A percentile compares a stretch with the other conserved stretches of the same genome.
Conservation (phyloP, 2,888 invertebrate species). For the Pandemis cinnamomeana region DNA sequence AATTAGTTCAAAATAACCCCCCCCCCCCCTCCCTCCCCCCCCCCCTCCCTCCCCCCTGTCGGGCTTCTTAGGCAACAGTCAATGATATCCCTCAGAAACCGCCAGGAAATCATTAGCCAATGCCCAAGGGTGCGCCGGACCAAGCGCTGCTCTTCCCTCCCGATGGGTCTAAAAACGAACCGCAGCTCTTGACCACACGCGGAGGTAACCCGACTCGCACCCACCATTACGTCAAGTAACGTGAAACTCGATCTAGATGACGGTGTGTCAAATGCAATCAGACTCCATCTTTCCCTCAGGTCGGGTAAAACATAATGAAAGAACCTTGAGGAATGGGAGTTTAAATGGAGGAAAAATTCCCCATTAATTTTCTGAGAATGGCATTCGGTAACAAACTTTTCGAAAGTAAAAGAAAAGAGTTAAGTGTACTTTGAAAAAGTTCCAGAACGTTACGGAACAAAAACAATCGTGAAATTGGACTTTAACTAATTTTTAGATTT, state of each 20-base stretch:
- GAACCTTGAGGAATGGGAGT: constrained; percentile 60
- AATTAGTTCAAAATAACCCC: no score
- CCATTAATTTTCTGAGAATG: constrained; percentile 77
- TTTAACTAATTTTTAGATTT: constrained; percentile 56
- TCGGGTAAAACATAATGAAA: constrained; percentile 46
- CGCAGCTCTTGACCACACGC: no score
- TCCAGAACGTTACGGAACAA: constrained; percentile 62
- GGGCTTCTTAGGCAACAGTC: no score
- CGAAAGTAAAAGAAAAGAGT: constrained; percentile 66
- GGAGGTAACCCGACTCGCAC: no score
- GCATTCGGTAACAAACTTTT: constrained; percentile 64
- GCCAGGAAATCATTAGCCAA: no score
- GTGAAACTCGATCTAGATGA: background rate
- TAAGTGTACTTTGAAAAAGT: constrained; percentile 57
- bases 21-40: no score
- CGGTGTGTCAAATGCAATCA: constrained; percentile 21
- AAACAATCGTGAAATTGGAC: constrained; percentile 68
- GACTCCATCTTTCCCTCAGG: constrained; percentile 12
- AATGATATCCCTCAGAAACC: no score
- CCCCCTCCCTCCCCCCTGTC: no score
- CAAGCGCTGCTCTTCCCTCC: no score
- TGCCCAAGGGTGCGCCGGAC: no score
- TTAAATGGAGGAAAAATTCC: constrained; percentile 45
- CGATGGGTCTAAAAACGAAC: no score
- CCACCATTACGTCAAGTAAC: background rate